phyloP scores from a whole-genome alignment of 2,113 vertebrate genomes.

The Dromas ardeola region DNA sequence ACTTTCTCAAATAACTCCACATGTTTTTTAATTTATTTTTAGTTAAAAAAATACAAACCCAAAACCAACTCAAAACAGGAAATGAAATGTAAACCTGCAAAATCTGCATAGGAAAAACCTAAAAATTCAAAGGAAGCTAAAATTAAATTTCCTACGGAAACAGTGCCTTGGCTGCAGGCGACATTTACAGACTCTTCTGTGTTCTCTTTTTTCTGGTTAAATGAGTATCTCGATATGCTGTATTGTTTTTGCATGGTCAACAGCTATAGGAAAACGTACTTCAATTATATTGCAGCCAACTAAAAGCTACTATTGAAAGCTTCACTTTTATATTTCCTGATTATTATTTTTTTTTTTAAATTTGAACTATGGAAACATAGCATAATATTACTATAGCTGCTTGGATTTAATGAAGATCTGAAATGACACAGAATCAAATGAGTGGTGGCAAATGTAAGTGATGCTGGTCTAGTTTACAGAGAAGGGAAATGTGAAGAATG shows the following conservation, averaged over 20 bases:
- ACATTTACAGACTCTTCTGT: not conserved
- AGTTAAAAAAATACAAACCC: not conserved
- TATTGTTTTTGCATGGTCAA: not conserved
- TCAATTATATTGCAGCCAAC: not conserved
- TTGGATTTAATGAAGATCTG: not conserved
- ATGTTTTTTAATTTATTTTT: not conserved
- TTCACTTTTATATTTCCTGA: not conserved
- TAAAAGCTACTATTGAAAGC: not conserved
- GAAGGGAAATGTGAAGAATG: not conserved
- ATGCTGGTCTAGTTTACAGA: not conserved
- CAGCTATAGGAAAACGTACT: not conserved
- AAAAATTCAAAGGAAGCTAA: not conserved
- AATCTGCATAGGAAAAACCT: not conserved
- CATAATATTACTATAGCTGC: not conserved
- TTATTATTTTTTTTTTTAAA: not conserved
- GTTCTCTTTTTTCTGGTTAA: not conserved
- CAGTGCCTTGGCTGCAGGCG: not conserved
- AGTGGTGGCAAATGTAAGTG: not conserved
- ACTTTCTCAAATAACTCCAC: not conserved
- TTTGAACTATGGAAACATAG: not conserved
- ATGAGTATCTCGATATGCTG: not conserved
- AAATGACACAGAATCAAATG: not conserved
- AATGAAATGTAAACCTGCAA: not conserved
- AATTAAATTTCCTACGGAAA: not conserved
- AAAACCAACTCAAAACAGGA: not conserved